Evolutionary conservation across 2,888 invertebrate genomes (phyloP).

Genomic region (Lucinisca nassula): DNA sequence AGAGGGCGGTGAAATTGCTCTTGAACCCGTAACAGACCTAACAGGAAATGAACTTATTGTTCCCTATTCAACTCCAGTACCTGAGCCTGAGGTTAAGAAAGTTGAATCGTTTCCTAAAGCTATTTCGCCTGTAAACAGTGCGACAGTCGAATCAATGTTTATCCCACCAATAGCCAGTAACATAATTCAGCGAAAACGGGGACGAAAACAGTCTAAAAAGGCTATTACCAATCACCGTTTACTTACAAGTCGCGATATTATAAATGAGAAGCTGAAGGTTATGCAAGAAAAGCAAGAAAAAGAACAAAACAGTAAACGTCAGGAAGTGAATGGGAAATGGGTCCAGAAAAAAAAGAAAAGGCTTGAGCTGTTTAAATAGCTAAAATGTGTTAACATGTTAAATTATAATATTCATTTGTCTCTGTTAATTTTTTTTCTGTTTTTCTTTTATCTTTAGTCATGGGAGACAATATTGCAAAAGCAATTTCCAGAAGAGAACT

Average conservation of each 20-base stretch:
- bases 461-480: too few species aligned
- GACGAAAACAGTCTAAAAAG: background rate
- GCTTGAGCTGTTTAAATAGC: too few species aligned
- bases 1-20: background rate
- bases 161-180: background rate
- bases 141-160: constrained; percentile 1
- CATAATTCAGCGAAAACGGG: background rate
- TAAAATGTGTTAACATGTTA: too few species aligned
- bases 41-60: constrained; percentile 1
- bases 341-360: too few species aligned
- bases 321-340: background rate
- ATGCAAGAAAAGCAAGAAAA: background rate
- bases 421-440: too few species aligned
- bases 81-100: background rate
- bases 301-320: background rate
- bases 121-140: background rate
- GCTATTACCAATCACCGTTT: constrained; percentile 27
- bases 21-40: background rate
- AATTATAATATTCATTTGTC: too few species aligned
- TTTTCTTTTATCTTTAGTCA: too few species aligned
- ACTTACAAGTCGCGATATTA: constrained; percentile 23
- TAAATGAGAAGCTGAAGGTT: background rate
- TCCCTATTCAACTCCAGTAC: background rate
- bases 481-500: too few species aligned
- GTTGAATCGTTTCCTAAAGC: background rate